Base-by-base conservation (phyloP, 2,113 vertebrate genomes). In the Paradisaea rubra region DNA sequence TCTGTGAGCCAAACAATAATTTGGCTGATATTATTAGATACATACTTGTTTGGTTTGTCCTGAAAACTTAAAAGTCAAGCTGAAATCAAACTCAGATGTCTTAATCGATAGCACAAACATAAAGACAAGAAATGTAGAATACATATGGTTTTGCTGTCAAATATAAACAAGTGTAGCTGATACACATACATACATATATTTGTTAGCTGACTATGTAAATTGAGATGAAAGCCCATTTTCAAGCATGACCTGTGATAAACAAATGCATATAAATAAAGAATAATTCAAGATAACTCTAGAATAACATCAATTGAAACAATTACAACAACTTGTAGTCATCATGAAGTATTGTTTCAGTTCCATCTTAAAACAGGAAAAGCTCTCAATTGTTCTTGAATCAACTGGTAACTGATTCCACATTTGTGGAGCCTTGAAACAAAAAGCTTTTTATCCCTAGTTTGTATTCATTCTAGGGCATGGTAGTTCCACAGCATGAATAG, bases 61-160 rank as follows among this genome's bases (percentile, higher is more conserved):
- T 89, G 35, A 74, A 90, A 93, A 97, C 97, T 97, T 97, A 91
- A 97, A 98, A 98, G 97, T 94, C 91, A 96, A 95, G 88, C 81
- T 94, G 95, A 97, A 98, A 98, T 98, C 96, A 97, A 96, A 95
- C 88, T 97, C 97, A 98, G 97, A 98, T 98, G 98, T 96, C 95
- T 97, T 97, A 97, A 97, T 97, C 77, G 81, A 96, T 96, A 95
- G 94, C 96, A 96, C 94, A 98, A 97, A 97, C 96, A 95, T 81
- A 95, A 95, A 94, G 95, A 90, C 88, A 97, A 97, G 94, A 96
- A 95, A 95, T 88, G 87, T 95, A 95, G 90, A 88, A 83, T 93
- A 74, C 97, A 93, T 97, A 97, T 97, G 95, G 97, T 80, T 96
- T 95, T 90, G 64, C 95, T 95, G 97, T 97, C 88, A 97, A 95